These are phyloP conservation scores for Hylaeus anthracinus DNA, from an alignment of 1,140 invertebrate species.

Conservation along the genomic window DNA sequence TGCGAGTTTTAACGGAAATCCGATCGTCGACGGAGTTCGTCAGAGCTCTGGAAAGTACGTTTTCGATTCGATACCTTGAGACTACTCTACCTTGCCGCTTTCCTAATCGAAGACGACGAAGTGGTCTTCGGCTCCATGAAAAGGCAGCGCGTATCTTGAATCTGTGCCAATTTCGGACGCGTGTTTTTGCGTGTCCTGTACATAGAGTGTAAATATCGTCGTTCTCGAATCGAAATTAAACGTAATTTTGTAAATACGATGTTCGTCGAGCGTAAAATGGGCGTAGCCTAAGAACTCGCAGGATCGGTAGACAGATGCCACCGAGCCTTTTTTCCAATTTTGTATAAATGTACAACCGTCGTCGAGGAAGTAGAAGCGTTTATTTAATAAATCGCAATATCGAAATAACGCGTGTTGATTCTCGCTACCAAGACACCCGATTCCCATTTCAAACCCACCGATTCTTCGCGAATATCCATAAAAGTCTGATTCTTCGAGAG, in stretches of 20 bases:
- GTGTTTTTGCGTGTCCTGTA: slow-evolving; percentile 30
- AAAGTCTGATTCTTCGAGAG: neutral
- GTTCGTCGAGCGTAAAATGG: neutral
- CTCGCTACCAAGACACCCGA: neutral
- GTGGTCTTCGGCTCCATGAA: neutral
- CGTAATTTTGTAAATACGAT: slow-evolving; percentile 51
- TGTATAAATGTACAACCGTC: slow-evolving; percentile 77
- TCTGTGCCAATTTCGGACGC: slow-evolving; percentile 48
- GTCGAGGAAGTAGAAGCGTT: slow-evolving; percentile 57
- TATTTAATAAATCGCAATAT: slow-evolving; percentile 71
- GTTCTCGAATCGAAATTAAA: neutral
- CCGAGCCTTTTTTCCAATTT: slow-evolving; percentile 64
- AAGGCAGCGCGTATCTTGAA: neutral
- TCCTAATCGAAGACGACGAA: neutral
- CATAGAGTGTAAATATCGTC: slow-evolving; percentile 58
- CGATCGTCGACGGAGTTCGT: too few species aligned
- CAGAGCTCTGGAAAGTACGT: too few species aligned
- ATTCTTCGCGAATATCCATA: neutral
- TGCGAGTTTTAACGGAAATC: too few species aligned
- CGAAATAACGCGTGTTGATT: slow-evolving; percentile 10
- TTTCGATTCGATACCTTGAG: too few species aligned
- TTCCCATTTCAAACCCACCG: neutral
- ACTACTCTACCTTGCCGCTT: too few species aligned
- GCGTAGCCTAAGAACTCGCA: neutral
- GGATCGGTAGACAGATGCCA: neutral